phyloP scores from a whole-genome alignment of 2,113 vertebrate species.

The Gopherus evgoodei region DNA sequence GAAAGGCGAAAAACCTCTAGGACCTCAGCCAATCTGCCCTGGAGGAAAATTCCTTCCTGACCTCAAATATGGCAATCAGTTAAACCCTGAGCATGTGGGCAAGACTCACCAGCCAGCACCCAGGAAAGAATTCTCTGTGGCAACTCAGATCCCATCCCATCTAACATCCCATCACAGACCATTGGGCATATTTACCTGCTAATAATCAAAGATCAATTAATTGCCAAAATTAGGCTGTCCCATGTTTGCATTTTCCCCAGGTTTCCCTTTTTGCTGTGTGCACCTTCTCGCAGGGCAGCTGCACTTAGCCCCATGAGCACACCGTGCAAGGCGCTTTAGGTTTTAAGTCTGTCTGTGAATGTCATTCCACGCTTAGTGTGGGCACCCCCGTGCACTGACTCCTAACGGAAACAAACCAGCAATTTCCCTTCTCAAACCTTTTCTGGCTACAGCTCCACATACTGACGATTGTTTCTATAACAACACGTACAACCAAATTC shows the following conservation, averaged over 20 bases:
- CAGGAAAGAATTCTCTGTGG: too few relatives aligned
- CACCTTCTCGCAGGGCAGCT: not conserved
- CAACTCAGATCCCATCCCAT: too few relatives aligned
- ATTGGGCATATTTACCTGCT: too few relatives aligned
- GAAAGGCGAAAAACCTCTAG: too few relatives aligned
- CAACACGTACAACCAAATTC: not conserved
- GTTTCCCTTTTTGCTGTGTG: not conserved
- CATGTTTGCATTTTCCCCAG: not conserved
- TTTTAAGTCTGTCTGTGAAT: conserved; percentile 2
- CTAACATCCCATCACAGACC: too few relatives aligned
- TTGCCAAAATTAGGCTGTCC: too few relatives aligned
- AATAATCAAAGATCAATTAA: too few relatives aligned
- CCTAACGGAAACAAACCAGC: not conserved
- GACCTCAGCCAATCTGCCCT: too few relatives aligned
- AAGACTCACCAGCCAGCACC: too few relatives aligned
- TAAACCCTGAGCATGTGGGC: too few relatives aligned
- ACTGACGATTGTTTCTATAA: not conserved
- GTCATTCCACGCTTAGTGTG: not conserved
- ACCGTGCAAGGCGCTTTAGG: not conserved
- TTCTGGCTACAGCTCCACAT: not conserved
- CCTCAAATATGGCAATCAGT: too few relatives aligned
- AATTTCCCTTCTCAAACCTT: not conserved
- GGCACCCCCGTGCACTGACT: not conserved
- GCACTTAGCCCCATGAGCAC: not conserved
- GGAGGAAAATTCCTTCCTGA: too few relatives aligned